Conservation (phyloP, 2,113 vertebrate species). For the Trogon melanurus region DNA sequence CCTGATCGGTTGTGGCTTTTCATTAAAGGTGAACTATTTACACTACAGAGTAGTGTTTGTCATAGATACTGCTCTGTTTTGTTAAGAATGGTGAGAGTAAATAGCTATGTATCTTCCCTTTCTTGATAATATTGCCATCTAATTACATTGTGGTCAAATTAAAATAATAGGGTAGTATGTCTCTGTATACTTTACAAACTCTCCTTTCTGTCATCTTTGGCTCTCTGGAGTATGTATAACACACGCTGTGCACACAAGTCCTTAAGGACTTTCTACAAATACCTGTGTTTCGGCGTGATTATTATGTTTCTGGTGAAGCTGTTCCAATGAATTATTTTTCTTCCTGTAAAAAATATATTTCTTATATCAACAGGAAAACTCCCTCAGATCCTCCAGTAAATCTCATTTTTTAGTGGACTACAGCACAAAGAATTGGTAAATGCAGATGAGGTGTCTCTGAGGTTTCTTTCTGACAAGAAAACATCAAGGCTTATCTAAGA, state of each 20-base stretch:
- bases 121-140: neutral
- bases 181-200: neutral
- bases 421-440: neutral
- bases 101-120: neutral
- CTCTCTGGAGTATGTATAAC: neutral
- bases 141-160: neutral
- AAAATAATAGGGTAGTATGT: neutral
- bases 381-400: neutral
- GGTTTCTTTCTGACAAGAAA: neutral
- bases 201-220: neutral
- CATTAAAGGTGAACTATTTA: neutral
- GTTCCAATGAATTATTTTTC: neutral
- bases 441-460: neutral
- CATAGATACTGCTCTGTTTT: neutral
- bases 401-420: neutral
- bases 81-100: neutral
- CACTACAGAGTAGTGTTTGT: neutral
- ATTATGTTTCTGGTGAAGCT: neutral
- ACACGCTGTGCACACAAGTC: neutral
- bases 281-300: neutral
- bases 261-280: neutral
- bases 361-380: neutral
- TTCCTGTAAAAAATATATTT: neutral
- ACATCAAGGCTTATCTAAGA: neutral
- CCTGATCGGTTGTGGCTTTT: neutral